Evolutionary conservation across 2,113 vertebrate species (phyloP).

Genomic region (Athene cunicularia): DNA sequence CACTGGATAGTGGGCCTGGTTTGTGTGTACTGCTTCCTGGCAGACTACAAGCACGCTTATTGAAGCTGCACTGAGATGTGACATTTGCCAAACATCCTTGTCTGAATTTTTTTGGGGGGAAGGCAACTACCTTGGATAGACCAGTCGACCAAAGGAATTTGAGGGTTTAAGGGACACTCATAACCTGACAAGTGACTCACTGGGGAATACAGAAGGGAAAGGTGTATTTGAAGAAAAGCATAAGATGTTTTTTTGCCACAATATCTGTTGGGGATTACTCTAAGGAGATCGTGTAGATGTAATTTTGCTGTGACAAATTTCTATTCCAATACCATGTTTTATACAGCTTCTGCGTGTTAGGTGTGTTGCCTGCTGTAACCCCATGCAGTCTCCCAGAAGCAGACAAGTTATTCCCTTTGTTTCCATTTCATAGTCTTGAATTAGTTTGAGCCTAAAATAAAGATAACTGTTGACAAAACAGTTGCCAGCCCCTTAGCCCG

Average conservation of each 20-base stretch:
- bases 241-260: neutral
- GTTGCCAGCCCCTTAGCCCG: neutral
- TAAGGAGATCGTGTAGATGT: neutral
- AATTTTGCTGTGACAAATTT: neutral
- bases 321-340: neutral
- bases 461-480: neutral
- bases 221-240: neutral
- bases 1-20: neutral
- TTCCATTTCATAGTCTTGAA: neutral
- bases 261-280: neutral
- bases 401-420: neutral
- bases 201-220: neutral
- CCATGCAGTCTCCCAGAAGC: neutral
- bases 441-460: neutral
- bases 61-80: neutral
- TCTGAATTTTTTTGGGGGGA: neutral
- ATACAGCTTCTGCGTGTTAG: neutral
- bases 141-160: neutral
- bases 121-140: neutral
- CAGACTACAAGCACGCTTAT: rapidly evolving
- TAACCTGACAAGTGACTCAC: neutral
- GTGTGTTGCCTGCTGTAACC: rapidly evolving
- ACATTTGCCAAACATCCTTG: rapidly evolving
- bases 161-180: neutral
- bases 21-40: neutral